phyloP scores from a whole-genome alignment of 1,140 invertebrate genomes.

The Conus betulinus region DNA sequence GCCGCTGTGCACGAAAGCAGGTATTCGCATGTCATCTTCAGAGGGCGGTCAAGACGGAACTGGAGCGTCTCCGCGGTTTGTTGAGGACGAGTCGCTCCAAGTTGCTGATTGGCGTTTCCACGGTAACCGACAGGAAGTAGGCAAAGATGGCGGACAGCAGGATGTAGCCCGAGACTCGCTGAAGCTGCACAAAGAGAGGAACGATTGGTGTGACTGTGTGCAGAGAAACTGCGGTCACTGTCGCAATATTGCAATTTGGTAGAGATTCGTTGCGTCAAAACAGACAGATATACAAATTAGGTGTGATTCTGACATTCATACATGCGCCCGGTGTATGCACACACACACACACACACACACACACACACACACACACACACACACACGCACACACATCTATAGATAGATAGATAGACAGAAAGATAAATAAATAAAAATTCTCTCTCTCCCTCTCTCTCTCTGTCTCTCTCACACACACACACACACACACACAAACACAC shows the following conservation, averaged over 20 bases:
- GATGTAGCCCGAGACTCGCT: conserved; percentile 35
- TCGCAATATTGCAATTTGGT: too few relatives aligned
- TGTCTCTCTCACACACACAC: too few relatives aligned
- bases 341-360: conserved; percentile 10
- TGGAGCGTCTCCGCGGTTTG: not conserved
- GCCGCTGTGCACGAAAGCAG: not conserved
- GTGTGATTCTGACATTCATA: not conserved
- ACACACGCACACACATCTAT: too few relatives aligned
- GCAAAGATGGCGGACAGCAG: conserved; percentile 59
- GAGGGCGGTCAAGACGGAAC: not conserved
- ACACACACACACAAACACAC: too few relatives aligned
- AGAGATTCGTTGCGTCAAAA: too few relatives aligned
- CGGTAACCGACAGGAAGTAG: conserved; percentile 63
- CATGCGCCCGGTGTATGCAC: not conserved
- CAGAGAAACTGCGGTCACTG: not conserved
- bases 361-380: too few relatives aligned
- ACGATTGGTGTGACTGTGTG: not conserved
- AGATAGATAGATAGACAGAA: too few relatives aligned
- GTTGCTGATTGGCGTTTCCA: conserved; percentile 66
- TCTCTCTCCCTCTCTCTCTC: too few relatives aligned
- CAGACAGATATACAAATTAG: not conserved
- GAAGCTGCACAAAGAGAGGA: not conserved
- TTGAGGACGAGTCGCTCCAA: conserved; percentile 52
- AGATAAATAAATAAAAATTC: too few relatives aligned
- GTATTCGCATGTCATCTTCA: not conserved